Percentiles rank a stretch among this genome's conserved stretches.
Conservation (phyloP, 2,888 invertebrate species). For the Dichetophora obliterata region DNA sequence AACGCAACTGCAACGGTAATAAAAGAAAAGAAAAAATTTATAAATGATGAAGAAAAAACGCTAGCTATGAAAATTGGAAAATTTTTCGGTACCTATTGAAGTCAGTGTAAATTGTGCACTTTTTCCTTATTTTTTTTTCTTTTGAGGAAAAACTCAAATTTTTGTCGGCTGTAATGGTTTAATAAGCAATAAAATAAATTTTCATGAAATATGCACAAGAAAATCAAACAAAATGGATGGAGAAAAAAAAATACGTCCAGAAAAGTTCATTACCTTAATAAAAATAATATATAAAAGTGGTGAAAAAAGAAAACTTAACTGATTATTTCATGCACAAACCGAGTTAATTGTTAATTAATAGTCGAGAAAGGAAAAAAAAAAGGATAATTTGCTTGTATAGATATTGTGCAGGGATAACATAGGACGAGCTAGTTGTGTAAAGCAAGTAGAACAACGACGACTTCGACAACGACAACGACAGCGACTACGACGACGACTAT, state of each 20-base stretch:
- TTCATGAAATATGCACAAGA: not conserved
- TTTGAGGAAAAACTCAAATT: not conserved
- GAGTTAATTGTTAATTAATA: too few relatives aligned
- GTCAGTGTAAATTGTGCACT: not conserved
- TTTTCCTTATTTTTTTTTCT: conserved; percentile 4
- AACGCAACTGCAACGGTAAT: not conserved
- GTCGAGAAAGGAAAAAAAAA: not conserved
- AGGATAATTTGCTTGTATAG: conserved; percentile 3
- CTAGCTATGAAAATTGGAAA: conserved; percentile 11
- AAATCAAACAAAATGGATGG: not conserved
- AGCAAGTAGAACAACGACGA: conserved; percentile 41
- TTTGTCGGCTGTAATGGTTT: not conserved
- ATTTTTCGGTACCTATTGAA: conserved; percentile 31
- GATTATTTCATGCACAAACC: not conserved
- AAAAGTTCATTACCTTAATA: too few relatives aligned
- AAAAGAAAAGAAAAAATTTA: not conserved
- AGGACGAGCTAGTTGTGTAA: conserved; percentile 38
- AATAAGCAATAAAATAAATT: not conserved
- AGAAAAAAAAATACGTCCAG: not conserved
- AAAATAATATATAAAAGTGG: too few relatives aligned
- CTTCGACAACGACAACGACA: conserved; percentile 10
- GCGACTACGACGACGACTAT: not conserved
- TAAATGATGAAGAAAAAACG: not conserved
- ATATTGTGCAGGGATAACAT: conserved; percentile 36
- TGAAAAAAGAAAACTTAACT: not conserved